Percentiles rank a stretch among this genome's conserved stretches.
Evolutionary conservation across 2,113 vertebrate species (phyloP).

Genomic region (Nannospalax galili): DNA sequence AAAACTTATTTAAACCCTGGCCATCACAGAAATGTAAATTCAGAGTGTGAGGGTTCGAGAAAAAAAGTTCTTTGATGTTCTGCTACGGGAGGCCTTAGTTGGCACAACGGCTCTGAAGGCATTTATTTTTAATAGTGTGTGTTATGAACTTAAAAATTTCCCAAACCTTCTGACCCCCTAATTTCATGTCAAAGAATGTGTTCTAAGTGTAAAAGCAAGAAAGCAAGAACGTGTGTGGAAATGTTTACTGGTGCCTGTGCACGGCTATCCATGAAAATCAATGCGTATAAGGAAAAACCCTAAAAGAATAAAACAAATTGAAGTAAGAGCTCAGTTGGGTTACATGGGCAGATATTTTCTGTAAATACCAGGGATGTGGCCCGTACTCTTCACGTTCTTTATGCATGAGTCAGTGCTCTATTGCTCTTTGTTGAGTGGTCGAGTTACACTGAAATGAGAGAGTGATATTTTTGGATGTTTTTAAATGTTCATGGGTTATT

Average conservation of each 20-base stretch:
- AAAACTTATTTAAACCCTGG: slow-evolving; percentile 14
- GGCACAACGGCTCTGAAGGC: background rate
- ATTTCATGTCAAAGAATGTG: slow-evolving; percentile 33
- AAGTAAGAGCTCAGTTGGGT: background rate
- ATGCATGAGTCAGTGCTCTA: background rate
- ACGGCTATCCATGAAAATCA: background rate
- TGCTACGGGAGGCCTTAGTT: background rate
- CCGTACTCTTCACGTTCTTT: background rate
- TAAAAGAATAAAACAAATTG: slow-evolving; percentile 21
- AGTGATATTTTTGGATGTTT: slow-evolving; percentile 23
- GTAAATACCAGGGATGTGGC: background rate
- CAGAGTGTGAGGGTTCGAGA: background rate
- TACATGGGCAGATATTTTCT: background rate
- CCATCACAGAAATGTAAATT: background rate
- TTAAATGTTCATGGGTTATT: slow-evolving; percentile 17
- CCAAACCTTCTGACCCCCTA: background rate
- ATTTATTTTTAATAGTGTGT: slow-evolving; percentile 7
- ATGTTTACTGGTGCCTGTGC: background rate
- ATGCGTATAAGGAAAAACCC: background rate
- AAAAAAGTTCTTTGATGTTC: background rate
- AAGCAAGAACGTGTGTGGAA: background rate
- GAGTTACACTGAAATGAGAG: background rate
- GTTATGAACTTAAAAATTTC: slow-evolving; percentile 43
- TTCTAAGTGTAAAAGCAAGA: slow-evolving; percentile 3
- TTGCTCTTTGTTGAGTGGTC: slow-evolving; percentile 17